phyloP scores from a whole-genome alignment of 2,797 vertebrate species.

The Spheniscus humboldti region DNA sequence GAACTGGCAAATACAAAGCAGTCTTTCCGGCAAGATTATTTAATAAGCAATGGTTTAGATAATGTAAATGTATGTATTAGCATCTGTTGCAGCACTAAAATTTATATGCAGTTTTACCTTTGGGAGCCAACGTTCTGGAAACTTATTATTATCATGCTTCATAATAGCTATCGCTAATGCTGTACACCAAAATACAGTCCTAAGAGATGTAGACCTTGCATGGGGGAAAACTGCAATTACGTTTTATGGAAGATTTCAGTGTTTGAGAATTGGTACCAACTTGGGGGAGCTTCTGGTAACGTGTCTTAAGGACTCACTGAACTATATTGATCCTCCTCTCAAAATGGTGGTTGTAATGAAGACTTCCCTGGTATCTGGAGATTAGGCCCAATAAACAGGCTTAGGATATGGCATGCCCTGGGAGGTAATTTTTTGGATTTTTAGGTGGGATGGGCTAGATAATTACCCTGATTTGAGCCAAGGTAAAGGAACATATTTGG shows the following conservation, averaged over 20 bases:
- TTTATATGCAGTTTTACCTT: not conserved
- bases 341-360: not conserved
- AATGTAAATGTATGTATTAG: not conserved
- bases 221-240: fast-evolving
- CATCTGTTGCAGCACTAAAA: not conserved
- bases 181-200: not conserved
- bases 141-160: not conserved
- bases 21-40: not conserved
- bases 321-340: not conserved
- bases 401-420: not conserved
- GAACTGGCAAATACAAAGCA: not conserved
- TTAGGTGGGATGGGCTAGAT: not conserved
- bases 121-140: not conserved
- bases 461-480: not conserved
- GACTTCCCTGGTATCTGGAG: not conserved
- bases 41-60: not conserved
- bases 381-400: not conserved
- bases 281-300: not conserved
- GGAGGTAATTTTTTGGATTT: not conserved
- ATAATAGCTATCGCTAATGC: not conserved
- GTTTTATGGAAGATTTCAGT: not conserved
- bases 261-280: not conserved
- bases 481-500: not conserved
- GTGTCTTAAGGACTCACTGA: not conserved
- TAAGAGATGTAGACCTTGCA: not conserved